Percentiles rank a stretch among this genome's conserved stretches.
Evolutionary conservation across 2,113 vertebrate genomes (phyloP).

Genomic region (Ameiurus melas): DNA sequence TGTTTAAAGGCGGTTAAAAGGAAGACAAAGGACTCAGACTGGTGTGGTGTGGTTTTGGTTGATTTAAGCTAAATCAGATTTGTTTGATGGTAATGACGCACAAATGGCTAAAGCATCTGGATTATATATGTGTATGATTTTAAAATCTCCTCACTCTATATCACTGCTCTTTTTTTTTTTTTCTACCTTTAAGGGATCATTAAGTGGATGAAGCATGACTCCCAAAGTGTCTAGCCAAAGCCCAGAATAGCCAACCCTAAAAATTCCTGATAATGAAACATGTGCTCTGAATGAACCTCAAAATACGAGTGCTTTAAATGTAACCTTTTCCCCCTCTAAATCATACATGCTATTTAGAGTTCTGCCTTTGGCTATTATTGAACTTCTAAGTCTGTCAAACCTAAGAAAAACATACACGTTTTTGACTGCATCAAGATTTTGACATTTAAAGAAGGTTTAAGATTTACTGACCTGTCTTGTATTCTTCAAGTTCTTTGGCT

Average conservation of each 20-base stretch:
- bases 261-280: conserved; percentile 23
- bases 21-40: conserved; percentile 6
- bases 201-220: conserved; percentile 38
- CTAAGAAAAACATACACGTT: not conserved
- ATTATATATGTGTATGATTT: not conserved
- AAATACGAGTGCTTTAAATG: conserved; percentile 2
- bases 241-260: conserved; percentile 40
- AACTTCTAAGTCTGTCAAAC: not conserved
- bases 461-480: conserved; percentile 83
- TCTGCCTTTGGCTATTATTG: not conserved
- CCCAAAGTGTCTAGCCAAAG: conserved; percentile 9
- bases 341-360: not conserved
- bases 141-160: not conserved
- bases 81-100: not conserved
- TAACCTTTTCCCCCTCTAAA: not conserved
- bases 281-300: not conserved
- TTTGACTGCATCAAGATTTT: not conserved
- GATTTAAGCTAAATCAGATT: not conserved
- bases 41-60: not conserved
- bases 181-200: conserved; percentile 35
- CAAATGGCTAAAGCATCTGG: not conserved
- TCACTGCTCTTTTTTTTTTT: conserved; percentile 16
- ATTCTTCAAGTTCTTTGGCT: conserved; percentile 68
- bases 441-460: not conserved
- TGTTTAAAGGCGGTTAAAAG: not conserved